These are phyloP conservation scores for Drosophila sp. DNA, from an alignment of 1,140 invertebrate genomes.

Conservation along the genomic window DNA sequence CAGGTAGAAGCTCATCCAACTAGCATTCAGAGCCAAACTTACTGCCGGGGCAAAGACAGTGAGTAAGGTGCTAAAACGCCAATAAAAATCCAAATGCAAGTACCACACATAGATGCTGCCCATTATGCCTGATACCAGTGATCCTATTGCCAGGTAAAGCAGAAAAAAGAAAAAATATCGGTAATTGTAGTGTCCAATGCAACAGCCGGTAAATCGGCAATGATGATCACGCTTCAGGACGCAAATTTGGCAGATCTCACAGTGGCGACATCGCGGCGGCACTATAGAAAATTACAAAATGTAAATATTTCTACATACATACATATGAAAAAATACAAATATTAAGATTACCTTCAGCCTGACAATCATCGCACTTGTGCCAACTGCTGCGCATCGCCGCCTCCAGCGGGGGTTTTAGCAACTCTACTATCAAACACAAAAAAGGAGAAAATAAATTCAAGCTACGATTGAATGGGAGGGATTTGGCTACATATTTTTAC, in stretches of 20 bases:
- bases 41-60: slow-evolving; percentile 87
- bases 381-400: slow-evolving; percentile 83
- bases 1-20: slow-evolving; percentile 84
- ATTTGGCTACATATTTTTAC: slow-evolving; percentile 42
- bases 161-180: slow-evolving; percentile 94
- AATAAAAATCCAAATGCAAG: slow-evolving; percentile 83
- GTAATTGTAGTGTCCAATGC: slow-evolving; percentile 95
- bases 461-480: too few species aligned
- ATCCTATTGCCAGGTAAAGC: slow-evolving; percentile 89
- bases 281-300: slow-evolving; percentile 80
- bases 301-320: too few species aligned
- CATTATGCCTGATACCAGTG: slow-evolving; percentile 87
- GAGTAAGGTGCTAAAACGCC: slow-evolving; percentile 84
- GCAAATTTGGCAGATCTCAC: slow-evolving; percentile 90
- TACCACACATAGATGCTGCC: slow-evolving; percentile 88
- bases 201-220: slow-evolving; percentile 95
- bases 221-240: slow-evolving; percentile 97
- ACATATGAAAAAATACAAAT: too few species aligned
- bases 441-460: not conserved
- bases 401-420: slow-evolving; percentile 60
- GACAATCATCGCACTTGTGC: slow-evolving; percentile 91
- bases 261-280: slow-evolving; percentile 96
- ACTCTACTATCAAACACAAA: slow-evolving; percentile 35
- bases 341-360: slow-evolving; percentile 81
- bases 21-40: slow-evolving; percentile 84